Base-by-base conservation (phyloP, 2,113 vertebrate genomes). In the Salminus brasiliensis region DNA sequence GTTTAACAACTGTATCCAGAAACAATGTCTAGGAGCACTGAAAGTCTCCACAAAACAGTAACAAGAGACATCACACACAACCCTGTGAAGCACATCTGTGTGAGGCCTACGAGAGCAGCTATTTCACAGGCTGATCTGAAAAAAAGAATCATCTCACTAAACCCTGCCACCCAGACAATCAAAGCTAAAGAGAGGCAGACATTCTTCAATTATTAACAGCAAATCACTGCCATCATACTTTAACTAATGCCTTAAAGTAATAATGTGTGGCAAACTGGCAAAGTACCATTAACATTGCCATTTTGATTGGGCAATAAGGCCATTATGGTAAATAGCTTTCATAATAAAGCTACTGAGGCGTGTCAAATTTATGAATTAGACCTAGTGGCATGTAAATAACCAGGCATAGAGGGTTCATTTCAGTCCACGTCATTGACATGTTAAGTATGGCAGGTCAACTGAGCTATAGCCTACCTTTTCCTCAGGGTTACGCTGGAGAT, bases 151-250 rank as follows among this genome's bases (percentile, higher is more conserved):
- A n/a, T n/a, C 23, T 25, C 41, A 49, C 30, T 59, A 39, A 49
- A 32, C 16, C 34, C n/a, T 25, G 52, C 18, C 15, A 11, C 27
- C 23, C 30, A 60, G 13, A n/a, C 36, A 76, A 57, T 41, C 47
- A 67, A 21, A 65, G 43, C 59, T 39, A 66, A 39, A 66, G 8
- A 21, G 32, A 39, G 62, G 62, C 65, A 70, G 55, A 21, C 45
- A 43, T 32, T 32, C 13, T 34, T 78, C 10, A 73, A 29, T 78
- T 74, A 83, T 74, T 79, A 69, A 66, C 53, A 25, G 23, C 71
- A 74, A 34, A 73, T 36, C 41, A 68, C 52, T 79, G 63, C 34
- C n/a, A 59, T 68, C 71, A 32, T 43, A 63, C 43, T 52, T 60
- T 27, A 29, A 75, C 68, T 73, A 47, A 80, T 67, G 12, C 27